A percentile compares a stretch with the other conserved stretches of the same genome.
Conservation (phyloP, 2,797 vertebrate genomes). For the Otolemur crassicaudatus region DNA sequence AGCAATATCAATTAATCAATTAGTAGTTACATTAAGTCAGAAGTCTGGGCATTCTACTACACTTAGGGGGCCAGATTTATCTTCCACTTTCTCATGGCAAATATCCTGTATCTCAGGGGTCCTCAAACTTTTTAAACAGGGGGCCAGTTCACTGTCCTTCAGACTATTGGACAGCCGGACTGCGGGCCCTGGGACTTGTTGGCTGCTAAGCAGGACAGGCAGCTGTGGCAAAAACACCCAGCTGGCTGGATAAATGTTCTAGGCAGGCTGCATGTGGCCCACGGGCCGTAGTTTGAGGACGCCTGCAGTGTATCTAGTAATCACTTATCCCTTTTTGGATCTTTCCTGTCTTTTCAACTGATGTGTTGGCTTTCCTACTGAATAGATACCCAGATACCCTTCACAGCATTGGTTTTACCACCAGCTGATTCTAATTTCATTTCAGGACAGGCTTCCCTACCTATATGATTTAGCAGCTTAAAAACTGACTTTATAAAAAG, state of each 20-base stretch:
- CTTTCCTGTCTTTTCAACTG: neutral
- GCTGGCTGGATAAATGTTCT: no score
- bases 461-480: slow-evolving; percentile 13
- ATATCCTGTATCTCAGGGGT: neutral
- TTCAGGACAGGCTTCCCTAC: neutral
- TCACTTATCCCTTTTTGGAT: neutral
- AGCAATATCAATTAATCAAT: neutral
- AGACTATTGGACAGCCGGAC: no score
- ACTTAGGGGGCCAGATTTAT: neutral
- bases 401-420: neutral
- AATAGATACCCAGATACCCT: neutral
- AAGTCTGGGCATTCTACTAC: neutral
- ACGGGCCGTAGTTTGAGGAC: no score
- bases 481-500: neutral
- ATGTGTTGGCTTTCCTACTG: neutral
- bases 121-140: no score
- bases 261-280: no score
- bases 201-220: no score
- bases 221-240: no score
- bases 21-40: neutral
- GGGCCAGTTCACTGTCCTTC: no score
- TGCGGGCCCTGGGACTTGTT: no score
- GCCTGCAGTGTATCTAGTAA: no score
- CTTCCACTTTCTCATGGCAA: neutral
- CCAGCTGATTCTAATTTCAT: neutral